Evolutionary conservation across 2,888 invertebrate species (phyloP), one percentile per base, ranked within the genome.

Genomic region (Kryphioiulus occultus): DNA sequence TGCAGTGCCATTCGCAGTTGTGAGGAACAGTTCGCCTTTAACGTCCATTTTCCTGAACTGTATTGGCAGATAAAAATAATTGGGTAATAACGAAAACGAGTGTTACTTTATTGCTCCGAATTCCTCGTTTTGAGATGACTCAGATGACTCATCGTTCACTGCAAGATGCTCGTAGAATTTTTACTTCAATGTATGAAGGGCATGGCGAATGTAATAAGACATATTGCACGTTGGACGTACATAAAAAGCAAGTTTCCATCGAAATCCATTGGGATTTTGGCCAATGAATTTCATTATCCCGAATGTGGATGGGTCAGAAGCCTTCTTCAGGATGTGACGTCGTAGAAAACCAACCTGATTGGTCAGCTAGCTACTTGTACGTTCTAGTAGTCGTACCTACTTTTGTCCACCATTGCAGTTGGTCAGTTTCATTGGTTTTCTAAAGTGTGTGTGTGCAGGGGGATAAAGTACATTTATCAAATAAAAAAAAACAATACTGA

Each of bases 21-120:
- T 68, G 68, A 68, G n/a, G 26, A 68, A 26, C 68, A 68, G 68
- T 68, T 68, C 68, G 68, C 26, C 68, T 68, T 68, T 68, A 68
- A 68, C 26, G 68, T n/a, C 68, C 22, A 68, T 68, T 68, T 68
- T 68, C 68, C 26, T 68, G 68, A 68, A 68, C 68, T 26, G 68
- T 68, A 68, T 68, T 68, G 68, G 68, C 68, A 68, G 68, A 68
- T 68, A 68, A 68, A 68, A 68, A 68, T 68, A 68, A 68, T 68
- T 68, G 68, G 68, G 68, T 68, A 68, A 68, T 68, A 68, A 68
- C 68, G 26, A 68, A 68, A 68, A 68, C 68, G 68, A 68, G 68
- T 68, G 68, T 68, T 68, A 68, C 68, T 68, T 22, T 68, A 68
- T 68, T 68, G 68, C 68, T 9, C 59, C n/a, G 22, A 26, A 26